A percentile compares a stretch with the other conserved stretches of the same genome.
Evolutionary conservation across 2,888 invertebrate genomes (phyloP).

Genomic region (Penaeus monodon): DNA sequence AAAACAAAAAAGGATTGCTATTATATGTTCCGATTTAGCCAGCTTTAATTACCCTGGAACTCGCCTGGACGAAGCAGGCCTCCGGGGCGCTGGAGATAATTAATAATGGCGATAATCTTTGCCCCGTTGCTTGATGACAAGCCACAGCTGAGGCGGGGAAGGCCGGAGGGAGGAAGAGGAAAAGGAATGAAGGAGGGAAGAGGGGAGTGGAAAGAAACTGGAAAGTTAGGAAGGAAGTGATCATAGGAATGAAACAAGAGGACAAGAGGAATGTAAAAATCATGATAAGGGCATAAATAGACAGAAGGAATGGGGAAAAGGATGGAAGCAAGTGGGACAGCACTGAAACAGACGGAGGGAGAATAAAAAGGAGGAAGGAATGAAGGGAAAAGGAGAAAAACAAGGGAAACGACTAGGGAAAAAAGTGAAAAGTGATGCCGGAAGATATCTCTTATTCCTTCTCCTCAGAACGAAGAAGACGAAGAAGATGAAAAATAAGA

Average conservation of each 20-base stretch:
- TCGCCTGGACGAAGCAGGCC: too few species aligned
- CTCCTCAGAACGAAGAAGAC: too few species aligned
- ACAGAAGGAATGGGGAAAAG: not conserved
- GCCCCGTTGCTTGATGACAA: too few species aligned
- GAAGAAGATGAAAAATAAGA: too few species aligned
- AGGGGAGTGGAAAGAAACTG: not conserved
- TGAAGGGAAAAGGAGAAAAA: not conserved
- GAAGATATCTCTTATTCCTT: not conserved
- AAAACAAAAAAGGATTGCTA: not conserved
- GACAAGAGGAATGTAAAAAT: not conserved
- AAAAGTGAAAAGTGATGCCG: not conserved
- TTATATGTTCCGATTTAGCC: too few species aligned
- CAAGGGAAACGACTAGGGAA: not conserved
- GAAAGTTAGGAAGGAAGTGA: not conserved
- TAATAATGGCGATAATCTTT: too few species aligned
- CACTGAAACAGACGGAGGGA: not conserved
- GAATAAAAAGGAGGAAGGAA: constrained; percentile 19
- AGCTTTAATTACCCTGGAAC: too few species aligned
- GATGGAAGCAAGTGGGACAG: not conserved
- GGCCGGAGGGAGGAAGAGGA: constrained; percentile 1
- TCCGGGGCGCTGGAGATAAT: too few species aligned
- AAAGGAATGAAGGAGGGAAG: not conserved
- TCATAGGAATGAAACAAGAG: not conserved
- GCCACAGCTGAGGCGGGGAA: not conserved
- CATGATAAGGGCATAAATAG: constrained; percentile 3